Base-by-base conservation (phyloP, 2,888 invertebrate genomes). In the Cheilosia variabilis region DNA sequence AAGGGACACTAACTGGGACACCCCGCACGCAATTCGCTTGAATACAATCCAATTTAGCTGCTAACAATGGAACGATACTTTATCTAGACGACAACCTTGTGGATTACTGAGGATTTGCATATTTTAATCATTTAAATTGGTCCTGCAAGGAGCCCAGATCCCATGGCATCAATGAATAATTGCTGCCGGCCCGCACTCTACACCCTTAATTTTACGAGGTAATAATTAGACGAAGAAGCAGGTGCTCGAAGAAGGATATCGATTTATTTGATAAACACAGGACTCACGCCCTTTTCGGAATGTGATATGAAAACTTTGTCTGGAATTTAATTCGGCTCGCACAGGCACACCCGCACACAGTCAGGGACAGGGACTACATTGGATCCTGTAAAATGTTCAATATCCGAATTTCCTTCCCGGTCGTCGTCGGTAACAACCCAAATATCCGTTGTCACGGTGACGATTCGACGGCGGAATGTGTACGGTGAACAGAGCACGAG, bases 41-140 rank as follows among this genome's bases (percentile, higher is more conserved):
- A 79, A 69, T 69, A 79, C 84, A 84, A 84, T 80, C 80, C 84
- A 84, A 84, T 80, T 84, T 84, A 69, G 69, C 63, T 63, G 62
- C 73, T 66, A 53, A 79, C 83, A 84, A 84, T 84, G 53, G 60
- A 60, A 78, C 34, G 75, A 78, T 73, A 83, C 73, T 83, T 73
- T 78, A 83, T 84, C 73, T 69, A 55, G 79, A 73, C 79, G 75
- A 84, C 79, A 84, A 69, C 80, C 80, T 69, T 80, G 75, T 71
- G 79, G 79, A 84, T 84, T 84, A 80, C 79, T 75, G 63, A 71
- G 73, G 80, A 84, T 84, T 84, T 84, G 75, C 84, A 84, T 84
- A 84, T 80, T 84, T 84, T 80, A 79, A 80, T 84, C 79, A 84
- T 84, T 84, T 65, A 79, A 84, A 84, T 75, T 79, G 84, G 73